These are phyloP conservation scores for Lordiphosa andalusiaca DNA, from an alignment of 2,888 invertebrate genomes.

Conservation along the genomic window DNA sequence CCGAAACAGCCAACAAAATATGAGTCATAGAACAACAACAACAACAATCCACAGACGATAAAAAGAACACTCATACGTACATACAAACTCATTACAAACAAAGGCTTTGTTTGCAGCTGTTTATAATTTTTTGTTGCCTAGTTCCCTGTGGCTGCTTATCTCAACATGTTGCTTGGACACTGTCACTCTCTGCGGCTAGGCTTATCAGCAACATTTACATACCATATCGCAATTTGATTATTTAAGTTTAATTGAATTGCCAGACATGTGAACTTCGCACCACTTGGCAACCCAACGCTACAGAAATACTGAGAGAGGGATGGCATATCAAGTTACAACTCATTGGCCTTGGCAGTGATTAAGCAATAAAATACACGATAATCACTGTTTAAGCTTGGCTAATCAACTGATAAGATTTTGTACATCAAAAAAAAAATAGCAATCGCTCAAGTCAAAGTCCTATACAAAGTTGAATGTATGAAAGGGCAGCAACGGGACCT, in stretches of 20 bases:
- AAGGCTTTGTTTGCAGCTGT: neutral
- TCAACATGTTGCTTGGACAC: conserved; percentile 8
- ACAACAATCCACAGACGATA: neutral
- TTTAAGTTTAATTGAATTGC: conserved; percentile 52
- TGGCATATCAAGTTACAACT: conserved; percentile 7
- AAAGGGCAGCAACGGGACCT: conserved; percentile 1
- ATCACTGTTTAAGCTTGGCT: conserved; percentile 19
- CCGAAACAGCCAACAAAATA: too few species aligned
- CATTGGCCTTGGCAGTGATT: conserved; percentile 7
- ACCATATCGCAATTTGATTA: conserved; percentile 26
- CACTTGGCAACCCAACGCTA: neutral
- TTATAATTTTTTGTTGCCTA: conserved; percentile 12
- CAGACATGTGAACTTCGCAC: conserved; percentile 22
- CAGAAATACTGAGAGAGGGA: neutral
- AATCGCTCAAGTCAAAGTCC: conserved; percentile 7
- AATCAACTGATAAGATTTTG: conserved; percentile 30
- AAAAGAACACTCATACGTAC: neutral
- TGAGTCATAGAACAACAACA: conserved; percentile 17
- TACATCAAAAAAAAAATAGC: conserved; percentile 1
- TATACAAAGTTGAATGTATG: neutral
- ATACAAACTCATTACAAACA: neutral
- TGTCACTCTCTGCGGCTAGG: conserved; percentile 1
- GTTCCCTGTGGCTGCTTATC: conserved; percentile 11
- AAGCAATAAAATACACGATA: conserved; percentile 13
- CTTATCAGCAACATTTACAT: conserved; percentile 29